Evolutionary conservation across 2,797 vertebrate genomes (phyloP).

Genomic region (Anguilla pacifica): DNA sequence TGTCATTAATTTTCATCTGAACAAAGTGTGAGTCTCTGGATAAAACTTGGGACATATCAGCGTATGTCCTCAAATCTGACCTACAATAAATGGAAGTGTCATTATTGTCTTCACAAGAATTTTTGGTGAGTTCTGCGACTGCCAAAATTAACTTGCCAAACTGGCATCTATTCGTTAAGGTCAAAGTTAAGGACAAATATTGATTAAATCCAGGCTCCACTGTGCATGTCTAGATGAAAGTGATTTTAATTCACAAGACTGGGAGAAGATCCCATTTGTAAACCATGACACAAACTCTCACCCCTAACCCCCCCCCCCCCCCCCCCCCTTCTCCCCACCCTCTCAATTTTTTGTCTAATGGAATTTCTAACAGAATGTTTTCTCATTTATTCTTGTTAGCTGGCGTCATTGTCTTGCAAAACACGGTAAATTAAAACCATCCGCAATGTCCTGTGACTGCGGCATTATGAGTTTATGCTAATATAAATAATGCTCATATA

Average conservation of each 20-base stretch:
- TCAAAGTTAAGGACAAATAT: not conserved
- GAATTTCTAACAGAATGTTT: not conserved
- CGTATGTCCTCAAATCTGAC: not conserved
- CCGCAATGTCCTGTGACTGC: not conserved
- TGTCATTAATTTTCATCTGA: not conserved
- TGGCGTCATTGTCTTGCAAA: not conserved
- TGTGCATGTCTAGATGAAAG: not conserved
- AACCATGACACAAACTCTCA: not conserved
- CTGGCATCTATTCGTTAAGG: not conserved
- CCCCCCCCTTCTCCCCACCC: not conserved
- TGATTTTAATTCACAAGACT: not conserved
- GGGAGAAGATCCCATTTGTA: not conserved
- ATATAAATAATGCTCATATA: not conserved
- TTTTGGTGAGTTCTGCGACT: not conserved
- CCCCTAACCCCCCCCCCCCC: not conserved
- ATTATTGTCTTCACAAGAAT: not conserved
- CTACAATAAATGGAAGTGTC: not conserved
- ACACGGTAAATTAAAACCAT: not conserved
- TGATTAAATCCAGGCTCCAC: not conserved
- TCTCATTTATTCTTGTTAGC: not conserved
- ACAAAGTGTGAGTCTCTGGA: not conserved
- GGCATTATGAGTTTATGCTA: constrained; percentile 50
- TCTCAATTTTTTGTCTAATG: not conserved
- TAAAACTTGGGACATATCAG: not conserved
- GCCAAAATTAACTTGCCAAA: not conserved